Conservation (phyloP, 2,888 invertebrate genomes). For the Sturmia bella region DNA sequence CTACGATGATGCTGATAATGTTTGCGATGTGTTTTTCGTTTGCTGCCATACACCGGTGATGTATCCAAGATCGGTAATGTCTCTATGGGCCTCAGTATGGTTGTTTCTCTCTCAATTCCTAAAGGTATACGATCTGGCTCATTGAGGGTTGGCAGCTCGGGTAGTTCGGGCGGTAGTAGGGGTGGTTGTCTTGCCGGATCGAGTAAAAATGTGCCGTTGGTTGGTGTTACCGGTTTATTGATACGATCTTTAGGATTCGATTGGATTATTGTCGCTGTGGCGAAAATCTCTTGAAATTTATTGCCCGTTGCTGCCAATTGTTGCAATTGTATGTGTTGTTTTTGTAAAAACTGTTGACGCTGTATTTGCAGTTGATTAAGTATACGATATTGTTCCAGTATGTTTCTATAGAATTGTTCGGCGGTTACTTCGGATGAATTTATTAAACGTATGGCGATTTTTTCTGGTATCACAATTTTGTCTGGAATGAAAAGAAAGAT, state of each 20-base stretch:
- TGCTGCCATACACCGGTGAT: slow-evolving; percentile 71
- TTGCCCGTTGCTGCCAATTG: slow-evolving; percentile 78
- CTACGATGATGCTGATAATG: slow-evolving; percentile 77
- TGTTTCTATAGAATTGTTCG: slow-evolving; percentile 81
- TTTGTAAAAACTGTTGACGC: slow-evolving; percentile 78
- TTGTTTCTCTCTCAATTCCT: slow-evolving; percentile 59
- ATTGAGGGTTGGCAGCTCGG: slow-evolving; percentile 17
- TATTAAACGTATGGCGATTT: slow-evolving; percentile 81
- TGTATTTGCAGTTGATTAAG: slow-evolving; percentile 77
- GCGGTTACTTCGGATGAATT: slow-evolving; percentile 81
- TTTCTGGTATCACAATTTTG: slow-evolving; percentile 82
- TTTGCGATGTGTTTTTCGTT: slow-evolving; percentile 77
- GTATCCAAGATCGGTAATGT: slow-evolving; percentile 75
- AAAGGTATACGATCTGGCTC: slow-evolving; percentile 63
- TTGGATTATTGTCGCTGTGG: slow-evolving; percentile 79
- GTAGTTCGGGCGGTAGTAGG: slow-evolving; percentile 39
- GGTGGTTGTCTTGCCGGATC: slow-evolving; percentile 69
- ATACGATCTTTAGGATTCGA: slow-evolving; percentile 75
- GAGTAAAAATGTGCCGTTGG: slow-evolving; percentile 73
- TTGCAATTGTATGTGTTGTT: slow-evolving; percentile 78
- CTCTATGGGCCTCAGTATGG: slow-evolving; percentile 54
- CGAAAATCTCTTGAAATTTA: slow-evolving; percentile 79
- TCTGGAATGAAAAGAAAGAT: slow-evolving; percentile 72
- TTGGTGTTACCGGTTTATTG: slow-evolving; percentile 69
- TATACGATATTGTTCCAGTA: slow-evolving; percentile 78